Conservation (phyloP, 2,113 vertebrate species). For the Neolamprologus falcicula region DNA sequence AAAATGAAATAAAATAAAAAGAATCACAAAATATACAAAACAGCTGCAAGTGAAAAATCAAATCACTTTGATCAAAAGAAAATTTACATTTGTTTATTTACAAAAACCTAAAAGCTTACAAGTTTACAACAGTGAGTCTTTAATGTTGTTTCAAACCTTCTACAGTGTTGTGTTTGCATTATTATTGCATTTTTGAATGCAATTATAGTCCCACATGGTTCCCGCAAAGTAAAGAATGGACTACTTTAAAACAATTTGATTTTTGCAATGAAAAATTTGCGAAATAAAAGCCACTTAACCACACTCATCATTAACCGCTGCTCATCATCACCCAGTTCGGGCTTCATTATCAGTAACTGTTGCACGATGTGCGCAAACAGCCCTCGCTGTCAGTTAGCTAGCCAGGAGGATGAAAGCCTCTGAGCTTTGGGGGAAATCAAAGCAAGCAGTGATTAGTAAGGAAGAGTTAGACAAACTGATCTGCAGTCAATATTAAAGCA, state of each 20-base stretch:
- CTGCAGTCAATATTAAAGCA: slow-evolving; percentile 9
- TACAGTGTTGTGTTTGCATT: neutral
- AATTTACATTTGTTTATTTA: neutral
- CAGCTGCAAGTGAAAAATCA: neutral
- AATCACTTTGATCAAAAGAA: neutral
- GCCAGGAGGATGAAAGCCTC: neutral
- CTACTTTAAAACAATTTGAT: neutral
- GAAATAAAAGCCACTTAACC: neutral
- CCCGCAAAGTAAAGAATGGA: neutral
- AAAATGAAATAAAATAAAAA: neutral
- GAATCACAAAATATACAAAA: neutral
- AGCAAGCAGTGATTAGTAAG: slow-evolving; percentile 20
- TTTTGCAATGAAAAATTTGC: neutral
- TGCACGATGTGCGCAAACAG: neutral
- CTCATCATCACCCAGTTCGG: neutral
- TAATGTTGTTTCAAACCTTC: neutral
- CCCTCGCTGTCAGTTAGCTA: slow-evolving; percentile 6
- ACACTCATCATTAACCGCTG: neutral
- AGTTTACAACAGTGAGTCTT: neutral
- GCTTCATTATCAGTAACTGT: slow-evolving; percentile 5
- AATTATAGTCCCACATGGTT: neutral
- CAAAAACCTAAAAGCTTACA: neutral
- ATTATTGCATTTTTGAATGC: neutral
- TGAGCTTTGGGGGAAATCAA: slow-evolving; percentile 8
- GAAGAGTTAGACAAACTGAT: slow-evolving; percentile 1